Evolutionary conservation across 92 coral and sea anemone species (phyloP), one percentile per base, ranked within the genome.

Genomic region (Heliopora coerulea): DNA sequence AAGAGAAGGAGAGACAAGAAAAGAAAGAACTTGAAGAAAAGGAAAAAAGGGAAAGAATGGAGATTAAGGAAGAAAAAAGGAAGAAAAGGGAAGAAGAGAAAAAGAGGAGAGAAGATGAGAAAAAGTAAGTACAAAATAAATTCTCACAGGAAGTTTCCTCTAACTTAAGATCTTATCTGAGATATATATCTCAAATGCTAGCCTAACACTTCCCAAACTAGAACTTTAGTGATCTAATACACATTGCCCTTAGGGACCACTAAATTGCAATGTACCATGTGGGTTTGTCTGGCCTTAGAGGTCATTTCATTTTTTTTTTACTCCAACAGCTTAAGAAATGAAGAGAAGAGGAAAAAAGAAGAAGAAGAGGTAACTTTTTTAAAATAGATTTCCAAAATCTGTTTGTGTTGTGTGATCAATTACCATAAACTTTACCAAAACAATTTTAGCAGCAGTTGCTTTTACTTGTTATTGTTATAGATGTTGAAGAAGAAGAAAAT

Each of bases 321-420:
- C 11, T 30, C 7, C 1, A 27, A 49, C 44, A 69, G 76, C 33
- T 34, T 30, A 52, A 69, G 52, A 37, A 69, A 89, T 66, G 98
- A 84, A 73, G 96, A 93, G 61, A 93, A 83, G 59, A 86, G 74
- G 25, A 90, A 83, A n/a, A 68, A 80, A 29, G 98, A 93, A 27
- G 95, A 83, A 40, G 98, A 89, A 35, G 78, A 90, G 89, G 98
- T 93, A 68, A 4, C 13, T 13, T 21, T 54, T 20, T 19, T 31
- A 31, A 33, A 2, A 14, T 8, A 32, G 11, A n/a, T 31, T 3
- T 28, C 56, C 54, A 35, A 25, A 34, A n/a, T n/a, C n/a, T n/a
- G n/a, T n/a, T n/a, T n/a, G n/a, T n/a, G n/a, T n/a, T n/a, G n/a
- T n/a, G n/a, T n/a, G n/a, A n/a, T n/a, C n/a, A n/a, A n/a, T n/a